Evolutionary conservation across 2,888 invertebrate species (phyloP).

Genomic region (Cremastobaeus sp.): DNA sequence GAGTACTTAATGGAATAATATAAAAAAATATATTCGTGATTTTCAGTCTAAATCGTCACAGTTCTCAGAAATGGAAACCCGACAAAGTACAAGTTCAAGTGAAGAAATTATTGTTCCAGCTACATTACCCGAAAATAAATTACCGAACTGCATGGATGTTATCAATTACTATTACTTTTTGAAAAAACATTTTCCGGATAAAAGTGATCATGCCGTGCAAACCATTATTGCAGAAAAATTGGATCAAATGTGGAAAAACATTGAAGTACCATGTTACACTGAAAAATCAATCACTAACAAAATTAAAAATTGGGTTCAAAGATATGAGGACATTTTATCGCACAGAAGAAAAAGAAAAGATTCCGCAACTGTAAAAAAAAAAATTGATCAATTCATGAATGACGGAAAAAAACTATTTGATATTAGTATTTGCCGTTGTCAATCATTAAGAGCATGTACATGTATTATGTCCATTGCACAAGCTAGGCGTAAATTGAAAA

Average conservation of each 20-base stretch:
- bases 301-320: neutral
- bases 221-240: neutral
- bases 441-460: too few species aligned
- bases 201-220: neutral
- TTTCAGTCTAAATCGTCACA: too few species aligned
- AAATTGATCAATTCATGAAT: neutral
- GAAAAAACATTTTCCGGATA: neutral
- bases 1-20: too few species aligned
- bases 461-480: too few species aligned
- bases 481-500: too few species aligned
- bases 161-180: neutral
- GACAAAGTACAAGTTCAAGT: neutral
- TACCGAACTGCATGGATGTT: neutral
- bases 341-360: neutral
- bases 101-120: neutral
- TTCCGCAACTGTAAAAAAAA: neutral
- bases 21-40: too few species aligned
- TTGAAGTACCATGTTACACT: neutral
- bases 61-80: neutral
- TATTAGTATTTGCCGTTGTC: neutral
- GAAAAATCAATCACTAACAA: neutral
- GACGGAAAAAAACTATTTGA: neutral
- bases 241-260: neutral
- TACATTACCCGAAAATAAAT: neutral
- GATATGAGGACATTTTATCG: neutral